Evolutionary conservation across 2,797 vertebrate species (phyloP), one percentile per base, ranked within the genome.

Genomic region (Sternarchorhynchus goeldii): DNA sequence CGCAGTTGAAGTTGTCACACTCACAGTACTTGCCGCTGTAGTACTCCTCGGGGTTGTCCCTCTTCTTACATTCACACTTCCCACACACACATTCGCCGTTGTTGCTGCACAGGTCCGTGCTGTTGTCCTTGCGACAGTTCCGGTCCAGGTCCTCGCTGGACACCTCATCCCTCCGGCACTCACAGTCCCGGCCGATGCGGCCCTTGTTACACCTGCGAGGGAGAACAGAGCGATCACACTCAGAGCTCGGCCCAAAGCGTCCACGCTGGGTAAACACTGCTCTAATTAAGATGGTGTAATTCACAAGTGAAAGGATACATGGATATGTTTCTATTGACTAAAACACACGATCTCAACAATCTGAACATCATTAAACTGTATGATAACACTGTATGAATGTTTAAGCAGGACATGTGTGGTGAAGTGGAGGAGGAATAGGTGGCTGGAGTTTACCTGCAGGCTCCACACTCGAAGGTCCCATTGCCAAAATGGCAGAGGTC

Each of bases 1-100:
- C 98, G 16, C 98, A 99, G 91, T 97, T 99, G 93, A 99, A 99
- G 91, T 99, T 99, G 91, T 99, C 97, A 16, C 98, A 99, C 86
- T 99, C 96, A 68, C 98, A 99, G 85, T 91, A 97, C 85, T 95
- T 94, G 39, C 98, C 96, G 2, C 94, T 97, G 90, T 97, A 98
- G 59, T 95, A 89, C 88, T 99, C 98, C 4, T 95, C 93, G 0
- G 94, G 93, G 75, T 96, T 98, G 5, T 96, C 96, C 36, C 96
- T 92, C 83, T 96, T 98, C 89, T 95, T 96, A 87, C 98, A 99
- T 2, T 98, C 96, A 0, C 98, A 99, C n/a, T 96, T 95, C 10
- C 98, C 98, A 10, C 98, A 99, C 82, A 99, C 93, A 10, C 98
- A 99, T 79, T 99, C 97, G 0, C 98, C 98, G 0, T 96, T 96